These are phyloP conservation scores for Hephaestus fuliginosus DNA, from an alignment of 2,797 vertebrate species.

Conservation along the genomic window DNA sequence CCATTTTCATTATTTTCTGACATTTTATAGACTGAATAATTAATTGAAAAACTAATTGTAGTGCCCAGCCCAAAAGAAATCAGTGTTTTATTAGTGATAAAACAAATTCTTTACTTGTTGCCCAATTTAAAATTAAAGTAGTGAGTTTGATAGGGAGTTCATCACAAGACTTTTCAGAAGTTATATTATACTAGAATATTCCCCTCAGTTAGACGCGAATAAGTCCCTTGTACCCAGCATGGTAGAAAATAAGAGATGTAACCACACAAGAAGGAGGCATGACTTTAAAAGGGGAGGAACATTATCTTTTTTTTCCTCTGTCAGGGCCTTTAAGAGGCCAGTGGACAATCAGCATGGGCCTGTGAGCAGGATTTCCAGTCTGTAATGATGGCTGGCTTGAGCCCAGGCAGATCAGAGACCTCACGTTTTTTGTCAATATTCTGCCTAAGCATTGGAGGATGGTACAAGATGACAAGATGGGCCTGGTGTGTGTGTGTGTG, in stretches of 20 bases:
- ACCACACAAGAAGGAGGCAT: slow-evolving; percentile 56
- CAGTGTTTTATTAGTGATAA: neutral
- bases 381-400: slow-evolving; percentile 73
- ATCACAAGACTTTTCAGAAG: neutral
- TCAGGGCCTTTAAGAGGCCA: slow-evolving; percentile 47
- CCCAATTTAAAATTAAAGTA: neutral
- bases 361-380: slow-evolving; percentile 63
- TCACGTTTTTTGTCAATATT: slow-evolving; percentile 58
- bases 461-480: slow-evolving; percentile 61
- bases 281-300: slow-evolving; percentile 30
- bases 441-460: slow-evolving; percentile 52
- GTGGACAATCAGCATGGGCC: slow-evolving; percentile 67
- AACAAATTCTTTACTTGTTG: neutral
- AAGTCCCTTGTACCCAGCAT: slow-evolving; percentile 18
- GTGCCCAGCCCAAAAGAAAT: neutral
- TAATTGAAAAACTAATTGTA: neutral
- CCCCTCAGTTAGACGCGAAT: slow-evolving; percentile 25
- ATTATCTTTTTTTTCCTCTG: neutral
- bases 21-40: neutral
- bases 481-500: slow-evolving; percentile 18
- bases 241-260: slow-evolving; percentile 63
- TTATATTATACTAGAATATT: neutral
- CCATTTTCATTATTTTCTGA: neutral
- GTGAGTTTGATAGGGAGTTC: neutral
- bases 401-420: slow-evolving; percentile 66